Evolutionary conservation across 2,113 vertebrate species (phyloP).

Genomic region (Carassius gibelio): DNA sequence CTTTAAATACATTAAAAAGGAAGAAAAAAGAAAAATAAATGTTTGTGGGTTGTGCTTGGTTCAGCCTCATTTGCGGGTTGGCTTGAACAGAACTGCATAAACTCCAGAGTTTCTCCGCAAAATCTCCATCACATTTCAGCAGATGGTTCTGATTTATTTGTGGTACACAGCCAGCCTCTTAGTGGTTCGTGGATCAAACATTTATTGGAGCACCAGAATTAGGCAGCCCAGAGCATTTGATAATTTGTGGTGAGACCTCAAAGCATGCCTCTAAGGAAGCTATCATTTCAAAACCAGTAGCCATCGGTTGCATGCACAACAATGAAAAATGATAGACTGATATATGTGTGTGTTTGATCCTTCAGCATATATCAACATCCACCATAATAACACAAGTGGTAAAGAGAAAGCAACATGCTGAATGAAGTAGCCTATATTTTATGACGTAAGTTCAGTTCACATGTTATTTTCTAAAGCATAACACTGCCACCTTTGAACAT

Average conservation of each 20-base stretch:
- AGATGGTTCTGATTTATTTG: slow-evolving; percentile 28
- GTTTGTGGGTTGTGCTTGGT: slow-evolving; percentile 22
- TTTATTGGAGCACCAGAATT: slow-evolving; percentile 30
- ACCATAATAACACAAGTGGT: too few relatives aligned
- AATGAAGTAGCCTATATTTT: neutral
- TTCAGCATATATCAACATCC: too few relatives aligned
- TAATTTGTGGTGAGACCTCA: neutral
- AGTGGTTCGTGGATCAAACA: slow-evolving; percentile 30
- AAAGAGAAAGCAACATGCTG: neutral
- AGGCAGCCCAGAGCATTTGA: slow-evolving; percentile 2
- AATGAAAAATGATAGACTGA: neutral
- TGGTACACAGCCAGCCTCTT: neutral
- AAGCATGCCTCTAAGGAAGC: neutral
- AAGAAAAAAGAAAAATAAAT: neutral
- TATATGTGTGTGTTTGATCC: too few relatives aligned
- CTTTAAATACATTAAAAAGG: slow-evolving; percentile 23
- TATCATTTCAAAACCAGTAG: slow-evolving; percentile 21
- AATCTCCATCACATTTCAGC: neutral
- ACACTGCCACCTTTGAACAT: neutral
- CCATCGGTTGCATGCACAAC: neutral
- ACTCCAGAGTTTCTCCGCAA: slow-evolving; percentile 2
- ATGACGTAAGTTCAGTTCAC: neutral
- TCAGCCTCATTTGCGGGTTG: slow-evolving; percentile 4
- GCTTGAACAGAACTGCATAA: neutral
- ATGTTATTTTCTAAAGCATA: neutral